Evolutionary conservation across 2,797 vertebrate genomes (phyloP).

Genomic region (Otolemur crassicaudatus): DNA sequence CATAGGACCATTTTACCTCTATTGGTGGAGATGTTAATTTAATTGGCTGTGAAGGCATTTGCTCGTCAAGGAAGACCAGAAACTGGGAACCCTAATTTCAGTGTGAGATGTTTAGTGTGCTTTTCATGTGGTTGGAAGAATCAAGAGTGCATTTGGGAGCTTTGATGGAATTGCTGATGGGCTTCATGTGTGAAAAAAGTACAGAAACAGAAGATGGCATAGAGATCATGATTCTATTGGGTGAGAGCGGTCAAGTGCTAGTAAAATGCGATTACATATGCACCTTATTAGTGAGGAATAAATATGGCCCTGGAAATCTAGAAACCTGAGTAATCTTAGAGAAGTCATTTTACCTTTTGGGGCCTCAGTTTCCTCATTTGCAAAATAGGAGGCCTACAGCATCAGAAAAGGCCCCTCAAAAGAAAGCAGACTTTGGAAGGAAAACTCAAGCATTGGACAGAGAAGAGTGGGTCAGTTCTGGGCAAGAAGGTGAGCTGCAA

Average conservation of each 20-base stretch:
- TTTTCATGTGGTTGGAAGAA: background rate
- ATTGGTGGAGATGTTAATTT: background rate
- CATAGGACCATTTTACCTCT: background rate
- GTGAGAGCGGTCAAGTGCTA: background rate
- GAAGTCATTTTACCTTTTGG: background rate
- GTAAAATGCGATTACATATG: constrained; percentile 11
- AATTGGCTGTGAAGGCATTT: background rate
- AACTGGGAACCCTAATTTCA: background rate
- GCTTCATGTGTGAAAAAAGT: background rate
- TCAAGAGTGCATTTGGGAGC: background rate
- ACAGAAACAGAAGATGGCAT: background rate
- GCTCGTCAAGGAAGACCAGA: constrained; percentile 11
- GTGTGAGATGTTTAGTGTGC: background rate
- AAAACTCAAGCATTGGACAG: background rate
- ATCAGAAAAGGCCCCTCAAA: background rate
- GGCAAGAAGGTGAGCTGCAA: background rate
- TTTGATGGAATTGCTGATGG: constrained; percentile 24
- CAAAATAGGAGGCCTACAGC: background rate
- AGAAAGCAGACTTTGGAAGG: background rate
- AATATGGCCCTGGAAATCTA: background rate
- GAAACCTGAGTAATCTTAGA: constrained; percentile 15
- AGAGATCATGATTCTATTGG: background rate
- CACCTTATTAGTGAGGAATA: background rate
- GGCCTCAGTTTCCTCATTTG: constrained; percentile 34
- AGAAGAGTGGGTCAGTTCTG: background rate